phyloP scores from a whole-genome alignment of 2,888 invertebrate species.

The Crioceris asparagi region DNA sequence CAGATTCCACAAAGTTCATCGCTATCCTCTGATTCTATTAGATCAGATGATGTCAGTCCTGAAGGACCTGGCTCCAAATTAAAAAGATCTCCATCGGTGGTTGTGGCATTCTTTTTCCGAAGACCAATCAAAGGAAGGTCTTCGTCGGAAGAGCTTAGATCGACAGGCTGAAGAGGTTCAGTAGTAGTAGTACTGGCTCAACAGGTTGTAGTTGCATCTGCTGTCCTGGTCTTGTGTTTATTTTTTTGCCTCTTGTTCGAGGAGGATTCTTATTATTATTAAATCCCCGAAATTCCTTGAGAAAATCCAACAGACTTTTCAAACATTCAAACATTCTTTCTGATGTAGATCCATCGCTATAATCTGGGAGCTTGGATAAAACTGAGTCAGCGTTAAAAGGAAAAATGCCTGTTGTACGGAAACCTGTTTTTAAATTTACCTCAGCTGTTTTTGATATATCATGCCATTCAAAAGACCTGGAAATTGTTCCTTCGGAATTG shows the following conservation, averaged over 20 bases:
- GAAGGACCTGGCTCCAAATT: background rate
- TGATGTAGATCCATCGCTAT: background rate
- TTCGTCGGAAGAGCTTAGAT: background rate
- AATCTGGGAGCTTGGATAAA: too few species aligned
- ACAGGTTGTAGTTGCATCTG: too few species aligned
- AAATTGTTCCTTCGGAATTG: background rate
- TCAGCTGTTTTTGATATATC: background rate
- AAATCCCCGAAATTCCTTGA: background rate
- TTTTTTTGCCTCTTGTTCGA: background rate
- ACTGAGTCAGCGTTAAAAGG: too few species aligned
- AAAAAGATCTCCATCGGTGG: too few species aligned
- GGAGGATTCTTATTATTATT: background rate
- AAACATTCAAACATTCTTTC: background rate
- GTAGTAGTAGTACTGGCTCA: too few species aligned
- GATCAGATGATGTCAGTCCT: too few species aligned
- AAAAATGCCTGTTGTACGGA: background rate
- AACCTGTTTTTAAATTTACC: background rate
- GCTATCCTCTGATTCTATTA: too few species aligned
- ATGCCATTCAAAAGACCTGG: background rate
- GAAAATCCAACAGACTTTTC: background rate
- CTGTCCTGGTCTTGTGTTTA: background rate
- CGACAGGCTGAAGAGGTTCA: background rate
- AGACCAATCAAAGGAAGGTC: background rate
- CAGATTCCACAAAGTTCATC: too few species aligned
- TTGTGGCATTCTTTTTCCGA: background rate